phyloP scores from a whole-genome alignment of 2,888 invertebrate genomes.

The Galeruca laticollis region DNA sequence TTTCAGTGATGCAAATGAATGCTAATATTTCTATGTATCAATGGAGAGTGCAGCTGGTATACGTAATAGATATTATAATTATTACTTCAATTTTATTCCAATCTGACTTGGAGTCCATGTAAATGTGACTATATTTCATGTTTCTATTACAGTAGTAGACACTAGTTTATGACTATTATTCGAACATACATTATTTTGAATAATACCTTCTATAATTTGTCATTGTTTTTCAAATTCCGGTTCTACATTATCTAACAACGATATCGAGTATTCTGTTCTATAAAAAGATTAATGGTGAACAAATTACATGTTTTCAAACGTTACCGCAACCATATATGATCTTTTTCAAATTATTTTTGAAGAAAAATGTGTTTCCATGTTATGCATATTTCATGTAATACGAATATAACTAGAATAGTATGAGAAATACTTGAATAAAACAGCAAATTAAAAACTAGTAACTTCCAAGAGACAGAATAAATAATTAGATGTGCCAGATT shows the following conservation, averaged over 20 bases:
- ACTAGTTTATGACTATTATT: neutral
- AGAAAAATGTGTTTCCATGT: neutral
- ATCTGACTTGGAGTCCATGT: no score
- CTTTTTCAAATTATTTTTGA: neutral
- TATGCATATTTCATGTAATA: no score
- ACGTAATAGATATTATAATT: no score
- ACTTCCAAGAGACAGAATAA: neutral
- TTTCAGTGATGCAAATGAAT: no score
- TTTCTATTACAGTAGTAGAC: neutral
- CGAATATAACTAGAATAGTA: no score
- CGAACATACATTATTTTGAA: neutral
- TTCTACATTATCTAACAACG: neutral
- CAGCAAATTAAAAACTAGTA: neutral
- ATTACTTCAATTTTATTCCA: no score
- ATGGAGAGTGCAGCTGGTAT: no score
- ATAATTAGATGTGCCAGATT: no score
- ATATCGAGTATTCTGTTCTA: neutral
- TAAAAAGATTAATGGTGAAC: neutral
- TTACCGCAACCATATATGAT: neutral
- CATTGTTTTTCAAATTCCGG: neutral
- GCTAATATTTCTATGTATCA: no score
- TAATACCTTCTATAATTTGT: neutral
- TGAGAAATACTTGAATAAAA: no score
- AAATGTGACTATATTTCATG: neutral
- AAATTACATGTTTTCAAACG: neutral